These are phyloP conservation scores for Rhinogobio ventralis DNA, from an alignment of 2,797 vertebrate species.

Conservation along the genomic window DNA sequence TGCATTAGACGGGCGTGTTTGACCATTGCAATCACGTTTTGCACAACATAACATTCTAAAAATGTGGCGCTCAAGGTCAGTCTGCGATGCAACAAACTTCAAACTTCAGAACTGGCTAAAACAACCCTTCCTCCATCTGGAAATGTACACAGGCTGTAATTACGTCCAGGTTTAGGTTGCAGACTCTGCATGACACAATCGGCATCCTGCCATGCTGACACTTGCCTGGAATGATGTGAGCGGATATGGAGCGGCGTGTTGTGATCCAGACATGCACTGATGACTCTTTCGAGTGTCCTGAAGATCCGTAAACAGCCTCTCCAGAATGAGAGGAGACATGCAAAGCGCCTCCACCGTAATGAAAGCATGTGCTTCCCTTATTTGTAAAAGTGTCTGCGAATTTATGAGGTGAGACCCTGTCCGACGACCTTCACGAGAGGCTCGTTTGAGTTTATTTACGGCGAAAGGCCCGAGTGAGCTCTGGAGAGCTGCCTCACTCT, in stretches of 20 bases:
- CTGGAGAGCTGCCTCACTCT: not conserved
- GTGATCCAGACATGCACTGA: not conserved
- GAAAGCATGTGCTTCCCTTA: not conserved
- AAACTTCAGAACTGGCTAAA: not conserved
- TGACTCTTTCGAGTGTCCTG: not conserved
- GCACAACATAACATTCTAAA: no score
- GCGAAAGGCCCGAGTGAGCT: not conserved
- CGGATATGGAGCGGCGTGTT: not conserved
- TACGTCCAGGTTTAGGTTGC: not conserved
- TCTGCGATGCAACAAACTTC: not conserved
- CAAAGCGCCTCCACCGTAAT: not conserved
- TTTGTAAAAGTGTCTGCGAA: not conserved
- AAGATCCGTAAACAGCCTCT: not conserved
- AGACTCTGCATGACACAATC: not conserved
- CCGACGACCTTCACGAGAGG: not conserved
- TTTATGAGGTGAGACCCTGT: not conserved
- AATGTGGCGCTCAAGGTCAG: not conserved
- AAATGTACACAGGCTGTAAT: constrained; percentile 5
- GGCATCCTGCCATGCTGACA: not conserved
- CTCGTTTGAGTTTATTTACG: constrained; percentile 2
- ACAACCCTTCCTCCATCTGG: not conserved
- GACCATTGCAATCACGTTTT: no score
- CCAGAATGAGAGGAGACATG: not conserved
- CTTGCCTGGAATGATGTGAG: constrained; percentile 6
- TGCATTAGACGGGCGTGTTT: no score